A percentile compares a stretch with the other conserved stretches of the same genome.
Evolutionary conservation across 2,888 invertebrate species (phyloP).

Genomic region (Lasioglossum calceatum): DNA sequence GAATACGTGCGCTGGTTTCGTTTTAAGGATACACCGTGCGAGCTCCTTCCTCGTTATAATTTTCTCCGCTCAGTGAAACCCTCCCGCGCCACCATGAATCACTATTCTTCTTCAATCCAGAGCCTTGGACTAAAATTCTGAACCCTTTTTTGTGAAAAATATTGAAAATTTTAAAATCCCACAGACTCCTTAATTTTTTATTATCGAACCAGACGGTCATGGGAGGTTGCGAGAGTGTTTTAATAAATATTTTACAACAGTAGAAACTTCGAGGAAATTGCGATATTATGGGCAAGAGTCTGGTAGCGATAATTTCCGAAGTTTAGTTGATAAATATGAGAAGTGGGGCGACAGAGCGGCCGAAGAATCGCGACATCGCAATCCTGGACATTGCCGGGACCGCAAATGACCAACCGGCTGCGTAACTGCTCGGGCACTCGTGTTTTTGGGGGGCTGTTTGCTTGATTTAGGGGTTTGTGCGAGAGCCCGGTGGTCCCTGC

Average conservation of each 20-base stretch:
- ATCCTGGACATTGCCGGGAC: constrained; percentile 76
- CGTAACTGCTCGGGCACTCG: constrained; percentile 72
- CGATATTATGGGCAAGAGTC: not conserved
- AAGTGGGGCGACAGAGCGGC: constrained; percentile 36
- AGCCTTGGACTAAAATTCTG: too few relatives aligned
- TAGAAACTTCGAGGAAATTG: not conserved
- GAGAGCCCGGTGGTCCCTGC: constrained; percentile 64
- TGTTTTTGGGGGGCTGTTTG: constrained; percentile 76
- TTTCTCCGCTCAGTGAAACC: constrained; percentile 1
- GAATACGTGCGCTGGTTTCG: constrained; percentile 83
- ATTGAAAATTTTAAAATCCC: too few relatives aligned
- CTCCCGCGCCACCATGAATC: not conserved
- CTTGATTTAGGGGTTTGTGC: constrained; percentile 77
- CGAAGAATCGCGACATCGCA: constrained; percentile 74
- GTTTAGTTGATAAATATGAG: constrained; percentile 25
- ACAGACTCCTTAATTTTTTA: not conserved
- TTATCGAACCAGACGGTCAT: not conserved
- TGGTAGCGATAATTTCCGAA: not conserved
- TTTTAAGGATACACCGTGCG: constrained; percentile 71
- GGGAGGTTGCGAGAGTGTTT: not conserved
- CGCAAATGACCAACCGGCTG: constrained; percentile 79
- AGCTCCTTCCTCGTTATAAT: constrained; percentile 32
- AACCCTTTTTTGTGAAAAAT: too few relatives aligned
- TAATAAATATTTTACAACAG: not conserved
- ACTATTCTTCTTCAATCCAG: not conserved